Evolutionary conservation across 2,113 vertebrate species (phyloP), one percentile per base, ranked within the genome.

Genomic region (Rhipidura dahli): DNA sequence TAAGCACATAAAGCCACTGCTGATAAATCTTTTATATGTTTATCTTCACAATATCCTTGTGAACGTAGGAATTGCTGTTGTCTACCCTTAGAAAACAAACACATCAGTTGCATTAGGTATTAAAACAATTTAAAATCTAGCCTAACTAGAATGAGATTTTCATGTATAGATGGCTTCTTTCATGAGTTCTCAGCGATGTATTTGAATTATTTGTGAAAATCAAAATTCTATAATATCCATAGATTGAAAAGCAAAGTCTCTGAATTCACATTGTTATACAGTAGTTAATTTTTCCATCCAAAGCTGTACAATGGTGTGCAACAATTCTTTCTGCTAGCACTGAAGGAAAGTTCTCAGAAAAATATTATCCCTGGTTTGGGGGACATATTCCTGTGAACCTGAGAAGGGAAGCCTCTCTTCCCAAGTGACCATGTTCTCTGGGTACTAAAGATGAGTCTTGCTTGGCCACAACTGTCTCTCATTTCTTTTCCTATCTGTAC

Each of bases 21-120:
- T 88, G 68, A 90, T 93, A 19, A 88, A 91, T 88, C 39, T 88
- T 96, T 95, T 78, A 80, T 85, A 13, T 92, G 79, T 91, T 91
- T 88, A 59, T 92, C 64, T 94, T 88, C 79, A 51, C 42, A 59
- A 15, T 76, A 63, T 54, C 28, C 16, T 47, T 44, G 10, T 57
- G 39, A 83, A 51, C 35, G 35, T n/a, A 35, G 64, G 40, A 88
- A 83, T 37, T 89, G 13, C 17, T 57, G 11, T 75, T 84, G 16
- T 60, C 44, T 89, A 18, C 59, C 4, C 42, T 49, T 54, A 63
- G 33, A 73, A 88, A 70, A 65, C 39, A 80, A 63, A 21, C 3
- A 61, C 28, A 72, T 44, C 53, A 33, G 3, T 59, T 83, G 10
- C 28, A 60, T 44, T 71, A 47, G 3, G 13, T 84, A 39, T 39